Base-by-base conservation (phyloP, 1,140 invertebrate species). In the Tetranychus cinnabarinus region DNA sequence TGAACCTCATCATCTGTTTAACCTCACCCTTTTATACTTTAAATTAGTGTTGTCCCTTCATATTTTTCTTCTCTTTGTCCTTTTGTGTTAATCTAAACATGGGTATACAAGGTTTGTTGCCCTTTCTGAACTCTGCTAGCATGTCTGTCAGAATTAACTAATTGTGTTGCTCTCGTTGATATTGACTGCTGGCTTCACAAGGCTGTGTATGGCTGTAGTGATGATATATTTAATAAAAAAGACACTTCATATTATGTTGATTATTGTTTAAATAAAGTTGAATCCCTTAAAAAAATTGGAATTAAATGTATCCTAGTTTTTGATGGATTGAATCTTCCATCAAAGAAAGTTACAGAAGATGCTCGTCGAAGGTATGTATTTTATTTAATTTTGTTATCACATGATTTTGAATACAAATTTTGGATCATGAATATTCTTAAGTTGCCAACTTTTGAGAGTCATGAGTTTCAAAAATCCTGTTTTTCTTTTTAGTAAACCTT, bases 121-220 rank as follows among this genome's bases (percentile, higher is more conserved):
- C 89, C 3, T 95, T 95, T 74, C 70, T 97, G 59, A 88, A 92
- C 68, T 87, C 89, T 68, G 80, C 85, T 12, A 85, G 85, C 4
- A 79, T 71, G 66, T 76, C 69, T 63, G 77, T 72, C 47, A 65
- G 77, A 88, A 67, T 86, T 88, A 70, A 72, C 77, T 64, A 85
- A 85, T n/a, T 76, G 74, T 58, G 85, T 85, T 8, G 88, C 88
- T 23, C 93, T 88, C 34, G 79, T 98, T 58, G 96, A 99, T 77
- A 83, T 83, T 3, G 97, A 95, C 73, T 93, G 90, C 72, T 97
- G 92, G 86, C 76, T 99, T 3, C 92, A 99, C 72, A 89, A 85
- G 78, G 93, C 91, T 46, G 86, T 86, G 4, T 96, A 88, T 76
- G 81, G 82, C 45, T 97, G 93, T 77, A 88, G 88, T 61, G 86